These are phyloP conservation scores for Dinothrombium tinctorium DNA, from an alignment of 1,140 invertebrate species.

Conservation along the genomic window DNA sequence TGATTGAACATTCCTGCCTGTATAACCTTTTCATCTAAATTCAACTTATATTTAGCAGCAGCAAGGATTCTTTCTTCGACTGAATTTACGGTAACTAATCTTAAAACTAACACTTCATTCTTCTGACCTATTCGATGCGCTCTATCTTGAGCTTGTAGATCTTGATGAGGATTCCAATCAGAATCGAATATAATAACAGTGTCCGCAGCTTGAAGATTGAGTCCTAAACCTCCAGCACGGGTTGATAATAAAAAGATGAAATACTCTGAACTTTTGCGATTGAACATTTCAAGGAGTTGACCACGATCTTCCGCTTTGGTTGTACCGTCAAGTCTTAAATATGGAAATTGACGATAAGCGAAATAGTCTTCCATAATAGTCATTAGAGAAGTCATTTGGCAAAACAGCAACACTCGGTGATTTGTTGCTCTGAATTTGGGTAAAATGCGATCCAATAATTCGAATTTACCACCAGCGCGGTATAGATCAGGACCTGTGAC, in stretches of 20 bases:
- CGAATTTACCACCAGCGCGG: slow-evolving; percentile 88
- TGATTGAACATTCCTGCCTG: slow-evolving; percentile 99
- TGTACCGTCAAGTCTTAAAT: slow-evolving; percentile 61
- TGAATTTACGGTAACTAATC: slow-evolving; percentile 93
- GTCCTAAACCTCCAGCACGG: slow-evolving; percentile 79
- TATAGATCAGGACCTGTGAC: slow-evolving; percentile 66
- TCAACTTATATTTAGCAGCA: slow-evolving; percentile 60
- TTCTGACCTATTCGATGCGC: slow-evolving; percentile 97
- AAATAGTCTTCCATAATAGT: slow-evolving; percentile 97
- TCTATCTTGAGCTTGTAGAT: slow-evolving; percentile 93
- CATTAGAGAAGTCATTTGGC: slow-evolving; percentile 99
- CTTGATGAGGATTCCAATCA: slow-evolving; percentile 99
- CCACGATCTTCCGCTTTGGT: slow-evolving; percentile 96
- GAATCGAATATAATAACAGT: slow-evolving; percentile 98
- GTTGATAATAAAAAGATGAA: slow-evolving; percentile 93
- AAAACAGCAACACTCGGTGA: slow-evolving; percentile 87
- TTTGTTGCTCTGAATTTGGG: slow-evolving; percentile 75
- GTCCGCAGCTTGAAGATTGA: slow-evolving; percentile 94
- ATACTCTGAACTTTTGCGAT: slow-evolving; percentile 62
- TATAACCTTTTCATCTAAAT: slow-evolving; percentile 98
- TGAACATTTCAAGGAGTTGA: slow-evolving; percentile 73
- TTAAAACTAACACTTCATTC: slow-evolving; percentile 84
- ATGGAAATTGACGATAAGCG: slow-evolving; percentile 50
- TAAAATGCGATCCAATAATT: slow-evolving; percentile 87
- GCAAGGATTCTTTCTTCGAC: slow-evolving; percentile 94